Base-by-base conservation (phyloP, 2,888 invertebrate species). In the Myopa testacea region DNA sequence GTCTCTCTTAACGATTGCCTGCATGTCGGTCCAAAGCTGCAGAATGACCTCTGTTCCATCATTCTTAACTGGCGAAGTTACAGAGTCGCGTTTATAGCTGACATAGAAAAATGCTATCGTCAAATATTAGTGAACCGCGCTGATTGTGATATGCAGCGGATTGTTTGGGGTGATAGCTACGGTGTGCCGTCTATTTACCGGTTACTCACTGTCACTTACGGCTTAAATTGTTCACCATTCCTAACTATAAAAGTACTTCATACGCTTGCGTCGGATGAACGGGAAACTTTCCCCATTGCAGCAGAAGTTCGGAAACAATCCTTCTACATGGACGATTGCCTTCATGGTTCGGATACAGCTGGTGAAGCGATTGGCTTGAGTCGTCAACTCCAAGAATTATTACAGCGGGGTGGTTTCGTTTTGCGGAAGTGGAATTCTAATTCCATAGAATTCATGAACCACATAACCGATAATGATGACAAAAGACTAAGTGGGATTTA, bases 21-120 rank as follows among this genome's bases (percentile, higher is more conserved):
- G n/a, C 76, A 80, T 55, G 75, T 77, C 7, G 78, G 79, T n/a
- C 77, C 81, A 5, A 80, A 82, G 40, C 78, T 81, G 14, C 80
- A 79, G 34, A 76, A 52, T 50, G 77, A 81, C 7, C 55, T 80
- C 3, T 34, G 71, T 4, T 76, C 60, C 16, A 12, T 60, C 19
- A 60, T 60, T 19, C 19, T 60, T 8, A 14, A 60, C 60, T 60
- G 60, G 60, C 60, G 60, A 19, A 16, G 60, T 19, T 14, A 60
- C 19, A 16, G 60, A 16, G 19, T 60, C 19, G 60, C n/a, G 1
- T 16, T 60, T 19, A 60, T 19, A 60, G 60, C 60, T 14, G 60
- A 60, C 19, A 60, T 60, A 19, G 10, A 16, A 60, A 60, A 10
- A 14, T 19, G 16, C n/a, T 60, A 60, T 60, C 60, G 60, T 5